Percentiles rank a stretch among this genome's conserved stretches.
phyloP scores from a whole-genome alignment of 2,113 vertebrate species.

The Chloropsis cyanopogon region DNA sequence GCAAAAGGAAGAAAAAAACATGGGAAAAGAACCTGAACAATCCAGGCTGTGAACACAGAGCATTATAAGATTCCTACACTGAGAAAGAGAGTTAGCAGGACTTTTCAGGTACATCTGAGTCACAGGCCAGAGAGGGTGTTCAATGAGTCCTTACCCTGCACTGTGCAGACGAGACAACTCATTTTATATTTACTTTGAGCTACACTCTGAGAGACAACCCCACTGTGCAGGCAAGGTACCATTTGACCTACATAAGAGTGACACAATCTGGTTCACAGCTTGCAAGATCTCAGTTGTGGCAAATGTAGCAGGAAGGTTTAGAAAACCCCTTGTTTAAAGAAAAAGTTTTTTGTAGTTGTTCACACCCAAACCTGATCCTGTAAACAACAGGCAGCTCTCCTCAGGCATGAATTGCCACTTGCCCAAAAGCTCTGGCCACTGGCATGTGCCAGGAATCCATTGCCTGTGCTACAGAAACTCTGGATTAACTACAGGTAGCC shows the following conservation, averaged over 20 bases:
- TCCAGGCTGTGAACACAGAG: background rate
- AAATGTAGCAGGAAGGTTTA: background rate
- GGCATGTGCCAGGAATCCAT: background rate
- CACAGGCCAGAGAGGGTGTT: background rate
- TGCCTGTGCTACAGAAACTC: background rate
- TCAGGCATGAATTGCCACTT: background rate
- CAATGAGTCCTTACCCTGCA: background rate
- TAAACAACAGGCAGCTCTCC: background rate
- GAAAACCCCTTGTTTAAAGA: background rate
- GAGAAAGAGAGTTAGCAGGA: background rate
- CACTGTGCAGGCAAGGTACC: background rate
- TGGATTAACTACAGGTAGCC: background rate
- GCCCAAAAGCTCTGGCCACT: background rate
- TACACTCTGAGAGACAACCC: background rate
- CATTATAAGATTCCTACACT: background rate
- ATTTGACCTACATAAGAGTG: slow-evolving; percentile 5
- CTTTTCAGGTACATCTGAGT: background rate
- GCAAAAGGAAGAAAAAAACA: background rate
- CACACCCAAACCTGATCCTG: background rate
- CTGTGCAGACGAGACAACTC: background rate
- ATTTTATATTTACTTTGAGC: background rate
- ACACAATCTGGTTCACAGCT: slow-evolving; percentile 28
- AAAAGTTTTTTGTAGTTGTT: background rate
- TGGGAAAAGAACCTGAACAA: background rate
- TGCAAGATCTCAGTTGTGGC: background rate